Evolutionary conservation across 2,888 invertebrate genomes (phyloP).

Genomic region (Trachelus troglodyta): DNA sequence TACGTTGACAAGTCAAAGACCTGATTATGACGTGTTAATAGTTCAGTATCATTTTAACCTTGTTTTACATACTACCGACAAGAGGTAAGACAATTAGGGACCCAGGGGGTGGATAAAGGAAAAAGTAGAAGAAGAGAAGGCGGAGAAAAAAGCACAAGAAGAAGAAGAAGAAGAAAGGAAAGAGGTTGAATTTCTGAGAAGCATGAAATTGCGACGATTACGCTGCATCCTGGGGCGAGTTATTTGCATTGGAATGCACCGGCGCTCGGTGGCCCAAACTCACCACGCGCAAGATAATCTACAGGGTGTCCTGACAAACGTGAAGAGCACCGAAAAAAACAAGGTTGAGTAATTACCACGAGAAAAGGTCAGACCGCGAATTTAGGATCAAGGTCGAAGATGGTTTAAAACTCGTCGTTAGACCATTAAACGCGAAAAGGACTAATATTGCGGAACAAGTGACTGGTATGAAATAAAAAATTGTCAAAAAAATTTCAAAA

Average conservation of each 20-base stretch:
- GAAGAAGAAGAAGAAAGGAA: slow-evolving; percentile 13
- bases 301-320: slow-evolving; percentile 54
- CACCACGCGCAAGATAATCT: slow-evolving; percentile 48
- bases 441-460: background rate
- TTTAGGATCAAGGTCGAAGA: background rate
- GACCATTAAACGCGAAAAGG: background rate
- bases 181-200: slow-evolving; percentile 60
- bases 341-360: background rate
- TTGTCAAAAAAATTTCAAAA: background rate
- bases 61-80: background rate
- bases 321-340: slow-evolving; percentile 40
- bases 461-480: background rate
- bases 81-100: background rate
- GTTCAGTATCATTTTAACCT: background rate
- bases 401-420: background rate
- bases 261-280: slow-evolving; percentile 56
- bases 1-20: background rate
- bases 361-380: background rate
- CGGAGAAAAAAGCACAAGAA: background rate
- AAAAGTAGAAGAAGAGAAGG: slow-evolving; percentile 20
- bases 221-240: slow-evolving; percentile 51
- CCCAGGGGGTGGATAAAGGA: slow-evolving; percentile 9
- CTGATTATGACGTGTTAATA: background rate
- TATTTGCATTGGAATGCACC: slow-evolving; percentile 65
- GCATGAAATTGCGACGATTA: slow-evolving; percentile 64